These are phyloP conservation scores for Empidonax alnorum DNA, from an alignment of 2,113 vertebrate genomes.

Conservation along the genomic window DNA sequence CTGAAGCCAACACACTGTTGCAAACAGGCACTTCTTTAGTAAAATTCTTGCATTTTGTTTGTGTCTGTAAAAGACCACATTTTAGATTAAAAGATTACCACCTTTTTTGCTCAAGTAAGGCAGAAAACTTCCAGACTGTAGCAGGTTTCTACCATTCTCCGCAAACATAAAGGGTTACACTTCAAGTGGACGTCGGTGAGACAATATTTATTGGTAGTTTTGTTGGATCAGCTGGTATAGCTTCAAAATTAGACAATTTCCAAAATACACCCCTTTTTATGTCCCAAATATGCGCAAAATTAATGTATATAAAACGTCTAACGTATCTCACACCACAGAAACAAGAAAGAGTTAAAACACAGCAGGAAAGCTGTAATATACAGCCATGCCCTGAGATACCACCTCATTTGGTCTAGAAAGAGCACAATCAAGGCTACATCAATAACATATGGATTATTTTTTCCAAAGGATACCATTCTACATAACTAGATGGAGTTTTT, in stretches of 20 bases:
- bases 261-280: not conserved
- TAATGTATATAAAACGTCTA: not conserved
- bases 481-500: not conserved
- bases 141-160: not conserved
- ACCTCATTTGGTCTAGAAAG: not conserved
- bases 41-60: not conserved
- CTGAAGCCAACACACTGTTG: not conserved
- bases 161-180: not conserved
- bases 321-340: not conserved
- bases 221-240: not conserved
- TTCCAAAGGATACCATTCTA: not conserved
- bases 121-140: not conserved
- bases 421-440: not conserved
- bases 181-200: not conserved
- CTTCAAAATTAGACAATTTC: not conserved
- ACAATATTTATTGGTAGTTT: not conserved
- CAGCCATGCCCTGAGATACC: not conserved
- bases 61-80: not conserved
- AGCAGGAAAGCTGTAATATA: not conserved
- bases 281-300: not conserved
- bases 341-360: not conserved
- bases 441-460: not conserved
- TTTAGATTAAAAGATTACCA: not conserved
- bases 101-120: not conserved
- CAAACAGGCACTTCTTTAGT: not conserved